Evolutionary conservation across 1,140 invertebrate genomes (phyloP).

Genomic region (Nephila pilipes): DNA sequence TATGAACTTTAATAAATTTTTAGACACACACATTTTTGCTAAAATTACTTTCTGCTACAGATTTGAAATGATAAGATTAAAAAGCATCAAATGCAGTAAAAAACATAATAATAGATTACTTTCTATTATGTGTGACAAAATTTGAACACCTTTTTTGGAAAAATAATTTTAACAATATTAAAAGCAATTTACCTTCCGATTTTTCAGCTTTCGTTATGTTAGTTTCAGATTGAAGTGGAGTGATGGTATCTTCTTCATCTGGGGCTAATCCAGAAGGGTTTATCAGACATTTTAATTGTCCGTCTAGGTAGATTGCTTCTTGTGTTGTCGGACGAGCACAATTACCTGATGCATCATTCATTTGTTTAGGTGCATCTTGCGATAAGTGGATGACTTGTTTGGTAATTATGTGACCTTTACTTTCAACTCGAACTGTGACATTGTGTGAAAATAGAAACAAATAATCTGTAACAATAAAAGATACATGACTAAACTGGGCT

Average conservation of each 20-base stretch:
- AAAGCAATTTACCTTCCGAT: neutral
- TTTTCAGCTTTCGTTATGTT: neutral
- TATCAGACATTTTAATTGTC: neutral
- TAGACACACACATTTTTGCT: too few species aligned
- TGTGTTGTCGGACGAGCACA: neutral
- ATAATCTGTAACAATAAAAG: too few species aligned
- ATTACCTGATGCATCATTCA: neutral
- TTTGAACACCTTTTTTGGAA: too few species aligned
- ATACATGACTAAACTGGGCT: too few species aligned
- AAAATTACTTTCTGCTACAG: too few species aligned
- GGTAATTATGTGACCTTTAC: neutral
- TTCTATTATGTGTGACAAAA: too few species aligned
- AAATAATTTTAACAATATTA: too few species aligned
- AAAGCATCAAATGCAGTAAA: too few species aligned
- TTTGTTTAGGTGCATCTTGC: neutral
- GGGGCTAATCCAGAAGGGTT: neutral
- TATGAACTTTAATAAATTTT: too few species aligned
- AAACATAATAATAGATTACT: too few species aligned
- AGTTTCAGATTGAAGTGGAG: neutral
- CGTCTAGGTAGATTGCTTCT: neutral
- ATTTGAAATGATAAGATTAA: too few species aligned
- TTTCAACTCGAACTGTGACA: neutral
- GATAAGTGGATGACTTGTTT: constrained; percentile 21
- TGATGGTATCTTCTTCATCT: neutral
- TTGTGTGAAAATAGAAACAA: neutral